These are phyloP conservation scores for Bambusicola thoracicus DNA, from an alignment of 2,113 vertebrate genomes.

Conservation along the genomic window DNA sequence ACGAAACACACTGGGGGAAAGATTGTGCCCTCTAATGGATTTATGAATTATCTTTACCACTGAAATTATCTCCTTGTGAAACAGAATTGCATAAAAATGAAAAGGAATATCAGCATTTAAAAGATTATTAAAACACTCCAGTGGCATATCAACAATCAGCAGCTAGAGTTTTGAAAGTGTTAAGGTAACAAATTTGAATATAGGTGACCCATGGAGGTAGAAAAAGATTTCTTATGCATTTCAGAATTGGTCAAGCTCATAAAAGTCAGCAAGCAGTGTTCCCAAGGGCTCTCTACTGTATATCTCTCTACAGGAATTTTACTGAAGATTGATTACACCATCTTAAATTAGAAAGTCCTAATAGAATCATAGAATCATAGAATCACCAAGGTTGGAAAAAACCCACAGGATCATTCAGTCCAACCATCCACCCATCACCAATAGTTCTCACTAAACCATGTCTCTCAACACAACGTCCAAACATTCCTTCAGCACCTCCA, in stretches of 20 bases:
- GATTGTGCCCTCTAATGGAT: neutral
- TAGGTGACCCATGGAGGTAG: neutral
- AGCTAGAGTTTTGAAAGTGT: neutral
- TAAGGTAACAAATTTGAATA: neutral
- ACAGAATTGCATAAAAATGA: neutral
- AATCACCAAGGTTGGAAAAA: too few species aligned
- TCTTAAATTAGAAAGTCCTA: conserved; percentile 76
- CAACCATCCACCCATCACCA: too few species aligned
- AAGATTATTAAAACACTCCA: neutral
- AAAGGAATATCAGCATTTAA: neutral
- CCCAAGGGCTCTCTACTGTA: conserved; percentile 68
- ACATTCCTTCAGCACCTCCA: too few species aligned
- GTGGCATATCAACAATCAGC: neutral
- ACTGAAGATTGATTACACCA: conserved; percentile 73
- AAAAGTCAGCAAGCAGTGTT: conserved; percentile 42
- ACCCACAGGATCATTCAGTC: too few species aligned
- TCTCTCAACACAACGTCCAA: too few species aligned
- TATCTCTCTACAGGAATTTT: conserved; percentile 65
- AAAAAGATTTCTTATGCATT: neutral
- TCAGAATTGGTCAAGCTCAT: conserved; percentile 53
- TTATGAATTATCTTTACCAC: conserved; percentile 1
- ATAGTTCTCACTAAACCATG: too few species aligned
- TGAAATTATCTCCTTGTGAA: neutral
- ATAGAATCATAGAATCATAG: too few species aligned
- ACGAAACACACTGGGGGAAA: neutral